Conservation (phyloP, 2,113 vertebrate species). For the Lasiurus borealis region DNA sequence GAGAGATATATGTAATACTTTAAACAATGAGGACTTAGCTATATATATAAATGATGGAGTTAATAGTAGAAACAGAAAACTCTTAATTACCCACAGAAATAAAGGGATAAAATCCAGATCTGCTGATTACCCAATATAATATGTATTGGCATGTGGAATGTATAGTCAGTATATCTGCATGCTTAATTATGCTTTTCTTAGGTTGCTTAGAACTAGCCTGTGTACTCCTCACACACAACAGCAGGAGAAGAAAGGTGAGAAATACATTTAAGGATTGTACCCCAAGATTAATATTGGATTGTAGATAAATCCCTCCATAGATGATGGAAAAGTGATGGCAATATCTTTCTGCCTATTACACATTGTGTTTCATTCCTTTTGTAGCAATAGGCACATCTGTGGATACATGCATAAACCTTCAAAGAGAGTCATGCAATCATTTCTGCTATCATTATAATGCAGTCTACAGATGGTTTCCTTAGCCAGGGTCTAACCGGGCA, state of each 20-base stretch:
- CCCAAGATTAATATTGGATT: slow-evolving; percentile 27
- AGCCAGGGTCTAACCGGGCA: slow-evolving; percentile 1
- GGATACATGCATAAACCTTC: background rate
- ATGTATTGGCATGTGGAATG: background rate
- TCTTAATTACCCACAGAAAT: slow-evolving; percentile 36
- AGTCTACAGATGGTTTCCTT: slow-evolving; percentile 46
- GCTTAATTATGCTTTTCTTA: slow-evolving; percentile 24
- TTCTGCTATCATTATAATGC: slow-evolving; percentile 44
- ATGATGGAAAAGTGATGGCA: slow-evolving; percentile 7
- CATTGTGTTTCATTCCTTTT: slow-evolving; percentile 40
- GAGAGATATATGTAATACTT: no score
- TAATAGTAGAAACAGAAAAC: slow-evolving; percentile 24
- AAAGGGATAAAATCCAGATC: slow-evolving; percentile 43
- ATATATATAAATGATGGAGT: background rate
- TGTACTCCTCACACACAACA: background rate
- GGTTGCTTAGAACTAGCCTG: slow-evolving; percentile 2
- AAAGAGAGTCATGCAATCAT: slow-evolving; percentile 23
- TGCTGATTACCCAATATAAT: background rate
- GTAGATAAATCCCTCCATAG: background rate
- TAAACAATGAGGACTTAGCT: background rate
- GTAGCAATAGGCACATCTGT: background rate
- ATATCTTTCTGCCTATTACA: background rate
- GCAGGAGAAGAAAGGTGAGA: background rate
- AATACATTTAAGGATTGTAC: slow-evolving; percentile 3
- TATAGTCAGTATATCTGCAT: background rate